phyloP scores from a whole-genome alignment of 2,113 vertebrate species.

The Forbesichthys agassizii region DNA sequence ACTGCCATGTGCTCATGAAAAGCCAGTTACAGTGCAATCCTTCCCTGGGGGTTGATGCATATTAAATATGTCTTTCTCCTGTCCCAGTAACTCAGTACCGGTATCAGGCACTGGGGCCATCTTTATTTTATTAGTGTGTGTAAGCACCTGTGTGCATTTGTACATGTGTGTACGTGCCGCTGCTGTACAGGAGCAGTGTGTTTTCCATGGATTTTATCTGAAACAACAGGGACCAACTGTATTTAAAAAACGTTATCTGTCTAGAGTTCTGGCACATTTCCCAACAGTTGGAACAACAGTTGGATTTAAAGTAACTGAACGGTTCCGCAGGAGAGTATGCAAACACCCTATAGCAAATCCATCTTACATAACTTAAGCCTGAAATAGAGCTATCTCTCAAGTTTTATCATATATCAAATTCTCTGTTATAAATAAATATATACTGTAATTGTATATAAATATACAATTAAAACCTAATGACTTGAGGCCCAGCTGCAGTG shows the following conservation, averaged over 20 bases:
- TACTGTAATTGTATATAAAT: too few relatives aligned
- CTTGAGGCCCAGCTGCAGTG: too few relatives aligned
- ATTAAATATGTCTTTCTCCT: not conserved
- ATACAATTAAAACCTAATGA: too few relatives aligned
- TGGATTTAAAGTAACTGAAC: not conserved
- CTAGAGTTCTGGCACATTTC: not conserved
- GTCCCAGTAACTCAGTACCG: not conserved
- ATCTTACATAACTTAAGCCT: conserved; percentile 2
- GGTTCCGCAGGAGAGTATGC: conserved; percentile 6
- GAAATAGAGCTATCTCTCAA: conserved; percentile 14
- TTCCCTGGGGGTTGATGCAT: conserved; percentile 1
- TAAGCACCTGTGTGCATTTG: not conserved
- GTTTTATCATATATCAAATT: not conserved
- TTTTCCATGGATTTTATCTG: too few relatives aligned
- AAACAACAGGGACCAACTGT: not conserved
- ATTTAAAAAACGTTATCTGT: conserved; percentile 11
- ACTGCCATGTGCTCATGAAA: not conserved
- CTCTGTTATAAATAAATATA: too few relatives aligned
- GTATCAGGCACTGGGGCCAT: not conserved
- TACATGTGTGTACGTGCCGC: too few relatives aligned
- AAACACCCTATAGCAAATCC: not conserved
- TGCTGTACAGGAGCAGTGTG: not conserved
- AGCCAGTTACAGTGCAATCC: conserved; percentile 22
- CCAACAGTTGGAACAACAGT: not conserved
- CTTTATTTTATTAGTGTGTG: not conserved